Evolutionary conservation across 2,113 vertebrate species (phyloP).

Genomic region (Callorhinus ursinus): DNA sequence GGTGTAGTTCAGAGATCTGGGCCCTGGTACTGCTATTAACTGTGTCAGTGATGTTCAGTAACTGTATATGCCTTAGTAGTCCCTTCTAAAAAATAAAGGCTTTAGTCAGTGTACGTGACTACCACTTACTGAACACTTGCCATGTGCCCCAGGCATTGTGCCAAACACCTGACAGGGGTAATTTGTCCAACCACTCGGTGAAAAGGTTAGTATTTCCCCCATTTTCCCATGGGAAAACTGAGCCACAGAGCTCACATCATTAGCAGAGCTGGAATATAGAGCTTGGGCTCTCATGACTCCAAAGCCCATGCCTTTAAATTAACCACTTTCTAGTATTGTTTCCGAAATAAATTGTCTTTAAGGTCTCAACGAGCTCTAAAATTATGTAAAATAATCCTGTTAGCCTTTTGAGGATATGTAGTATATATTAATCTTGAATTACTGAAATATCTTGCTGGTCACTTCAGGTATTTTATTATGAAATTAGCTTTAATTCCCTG

Average conservation of each 20-base stretch:
- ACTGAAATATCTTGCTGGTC: conserved; percentile 26
- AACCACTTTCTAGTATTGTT: neutral
- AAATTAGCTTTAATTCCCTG: conserved; percentile 45
- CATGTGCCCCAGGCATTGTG: neutral
- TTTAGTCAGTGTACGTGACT: neutral
- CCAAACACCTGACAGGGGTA: neutral
- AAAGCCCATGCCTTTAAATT: neutral
- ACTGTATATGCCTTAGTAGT: neutral
- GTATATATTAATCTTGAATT: conserved; percentile 39
- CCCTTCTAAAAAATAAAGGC: neutral
- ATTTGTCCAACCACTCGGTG: neutral
- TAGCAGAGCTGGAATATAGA: neutral
- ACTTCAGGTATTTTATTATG: neutral
- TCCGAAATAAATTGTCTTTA: conserved; percentile 47
- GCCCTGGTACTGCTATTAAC: neutral
- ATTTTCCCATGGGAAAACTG: neutral
- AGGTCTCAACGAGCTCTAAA: neutral
- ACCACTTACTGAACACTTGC: conserved; percentile 9
- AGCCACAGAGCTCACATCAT: neutral
- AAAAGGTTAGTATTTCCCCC: neutral
- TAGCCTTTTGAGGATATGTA: conserved; percentile 33
- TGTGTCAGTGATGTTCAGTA: neutral
- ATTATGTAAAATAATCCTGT: neutral
- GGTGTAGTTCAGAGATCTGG: neutral
- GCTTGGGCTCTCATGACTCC: neutral